Percentiles rank a stretch among this genome's conserved stretches.
These are phyloP conservation scores for Meteorus colon DNA, from an alignment of 2,888 invertebrate species.

Conservation along the genomic window DNA sequence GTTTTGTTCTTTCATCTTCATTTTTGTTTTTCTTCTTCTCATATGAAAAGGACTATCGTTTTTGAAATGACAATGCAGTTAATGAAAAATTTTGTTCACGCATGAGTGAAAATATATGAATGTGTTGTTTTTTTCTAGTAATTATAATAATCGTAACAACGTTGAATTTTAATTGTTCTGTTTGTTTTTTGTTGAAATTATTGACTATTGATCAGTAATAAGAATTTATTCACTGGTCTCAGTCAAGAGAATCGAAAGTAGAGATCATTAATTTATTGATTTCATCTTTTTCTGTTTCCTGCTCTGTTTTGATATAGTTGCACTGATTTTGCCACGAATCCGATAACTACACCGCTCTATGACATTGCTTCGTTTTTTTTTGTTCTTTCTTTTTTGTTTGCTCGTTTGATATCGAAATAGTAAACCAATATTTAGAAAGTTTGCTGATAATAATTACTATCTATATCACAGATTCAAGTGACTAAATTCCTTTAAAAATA, in stretches of 20 bases:
- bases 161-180: constrained; percentile 52
- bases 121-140: constrained; percentile 28
- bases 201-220: constrained; percentile 54
- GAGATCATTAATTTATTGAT: constrained; percentile 35
- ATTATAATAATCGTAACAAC: constrained; percentile 54
- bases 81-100: constrained; percentile 21
- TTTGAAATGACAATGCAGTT: constrained; percentile 23
- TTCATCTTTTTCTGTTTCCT: constrained; percentile 15
- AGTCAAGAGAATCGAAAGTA: constrained; percentile 61
- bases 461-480: constrained; percentile 74
- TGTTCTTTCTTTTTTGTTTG: constrained; percentile 48
- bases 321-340: constrained; percentile 39
- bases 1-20: constrained; percentile 25
- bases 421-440: constrained; percentile 67
- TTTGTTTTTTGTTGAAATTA: constrained; percentile 29
- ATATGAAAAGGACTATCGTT: constrained; percentile 24
- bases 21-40: not conserved
- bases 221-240: constrained; percentile 67
- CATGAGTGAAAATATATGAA: constrained; percentile 17
- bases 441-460: constrained; percentile 73
- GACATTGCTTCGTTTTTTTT: constrained; percentile 61
- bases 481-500: constrained; percentile 73
- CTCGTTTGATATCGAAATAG: constrained; percentile 60
- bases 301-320: constrained; percentile 17
- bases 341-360: constrained; percentile 65